Evolutionary conservation across 1,140 invertebrate genomes (phyloP).

Genomic region (Brachionus asplanchnoidis): DNA sequence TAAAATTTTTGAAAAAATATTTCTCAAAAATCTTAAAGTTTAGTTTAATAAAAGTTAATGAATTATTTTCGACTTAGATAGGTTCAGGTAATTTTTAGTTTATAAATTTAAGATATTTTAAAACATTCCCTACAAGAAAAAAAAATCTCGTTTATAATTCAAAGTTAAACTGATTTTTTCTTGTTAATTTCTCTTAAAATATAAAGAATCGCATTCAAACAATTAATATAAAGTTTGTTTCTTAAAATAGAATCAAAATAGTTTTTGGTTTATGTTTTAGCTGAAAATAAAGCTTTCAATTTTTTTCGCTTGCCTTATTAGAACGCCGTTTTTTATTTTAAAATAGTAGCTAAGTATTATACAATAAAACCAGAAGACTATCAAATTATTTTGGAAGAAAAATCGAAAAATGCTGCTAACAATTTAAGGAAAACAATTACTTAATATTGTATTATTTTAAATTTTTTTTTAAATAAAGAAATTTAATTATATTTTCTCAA

Average conservation of each 20-base stretch:
- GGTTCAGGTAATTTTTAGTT: not conserved
- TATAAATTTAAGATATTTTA: not conserved
- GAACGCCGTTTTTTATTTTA: not conserved
- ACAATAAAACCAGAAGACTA: not conserved
- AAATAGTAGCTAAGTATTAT: not conserved
- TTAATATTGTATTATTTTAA: not conserved
- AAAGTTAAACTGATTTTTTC: not conserved
- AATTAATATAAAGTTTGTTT: not conserved
- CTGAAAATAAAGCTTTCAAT: not conserved
- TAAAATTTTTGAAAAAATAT: not conserved
- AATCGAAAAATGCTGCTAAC: not conserved
- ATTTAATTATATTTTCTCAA: not conserved
- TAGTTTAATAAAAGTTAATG: not conserved
- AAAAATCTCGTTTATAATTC: not conserved
- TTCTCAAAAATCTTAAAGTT: not conserved
- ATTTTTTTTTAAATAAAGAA: not conserved
- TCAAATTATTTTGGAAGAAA: not conserved
- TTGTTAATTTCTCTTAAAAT: not conserved
- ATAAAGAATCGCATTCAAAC: not conserved
- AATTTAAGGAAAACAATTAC: not conserved
- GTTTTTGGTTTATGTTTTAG: not conserved
- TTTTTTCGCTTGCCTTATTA: not conserved
- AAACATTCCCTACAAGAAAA: not conserved
- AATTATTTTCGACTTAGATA: not conserved
- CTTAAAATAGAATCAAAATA: not conserved